A percentile compares a stretch with the other conserved stretches of the same genome.
Conservation (phyloP, 1,140 invertebrate species). For the Chionoecetes opilio region DNA sequence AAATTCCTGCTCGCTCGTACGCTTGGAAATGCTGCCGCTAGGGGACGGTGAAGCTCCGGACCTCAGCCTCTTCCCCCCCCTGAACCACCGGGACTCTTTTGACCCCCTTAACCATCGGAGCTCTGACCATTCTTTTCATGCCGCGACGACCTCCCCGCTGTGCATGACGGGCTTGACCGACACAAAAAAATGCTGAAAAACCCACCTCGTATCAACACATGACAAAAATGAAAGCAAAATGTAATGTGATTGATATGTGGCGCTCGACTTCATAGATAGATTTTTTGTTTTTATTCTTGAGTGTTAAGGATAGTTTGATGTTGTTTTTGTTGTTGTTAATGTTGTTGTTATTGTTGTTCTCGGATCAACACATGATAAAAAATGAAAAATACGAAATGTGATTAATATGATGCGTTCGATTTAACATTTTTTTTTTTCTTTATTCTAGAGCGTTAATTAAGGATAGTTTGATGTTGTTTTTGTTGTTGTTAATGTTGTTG, state of each 20-base stretch:
- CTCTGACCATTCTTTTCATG: not conserved
- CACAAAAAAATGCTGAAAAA: not conserved
- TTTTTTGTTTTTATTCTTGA: no score
- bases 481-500: no score
- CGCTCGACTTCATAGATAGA: not conserved
- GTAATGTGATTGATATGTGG: not conserved
- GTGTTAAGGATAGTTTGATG: no score
- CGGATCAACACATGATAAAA: no score
- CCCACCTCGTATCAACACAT: no score
- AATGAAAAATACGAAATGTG: no score
- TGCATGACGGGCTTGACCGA: not conserved
- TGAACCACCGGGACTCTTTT: not conserved
- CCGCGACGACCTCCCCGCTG: not conserved
- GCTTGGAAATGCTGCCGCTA: not conserved
- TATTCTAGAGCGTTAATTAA: no score
- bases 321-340: no score
- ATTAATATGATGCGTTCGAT: no score
- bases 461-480: no score
- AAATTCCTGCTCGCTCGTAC: constrained; percentile 14
- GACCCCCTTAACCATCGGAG: not conserved
- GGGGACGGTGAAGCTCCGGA: constrained; percentile 2
- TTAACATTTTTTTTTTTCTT: no score
- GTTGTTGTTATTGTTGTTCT: no score
- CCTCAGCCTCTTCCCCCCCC: not conserved
- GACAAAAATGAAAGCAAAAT: not conserved